Evolutionary conservation across 2,113 vertebrate genomes (phyloP).

Genomic region (Oncorhynchus mykiss): DNA sequence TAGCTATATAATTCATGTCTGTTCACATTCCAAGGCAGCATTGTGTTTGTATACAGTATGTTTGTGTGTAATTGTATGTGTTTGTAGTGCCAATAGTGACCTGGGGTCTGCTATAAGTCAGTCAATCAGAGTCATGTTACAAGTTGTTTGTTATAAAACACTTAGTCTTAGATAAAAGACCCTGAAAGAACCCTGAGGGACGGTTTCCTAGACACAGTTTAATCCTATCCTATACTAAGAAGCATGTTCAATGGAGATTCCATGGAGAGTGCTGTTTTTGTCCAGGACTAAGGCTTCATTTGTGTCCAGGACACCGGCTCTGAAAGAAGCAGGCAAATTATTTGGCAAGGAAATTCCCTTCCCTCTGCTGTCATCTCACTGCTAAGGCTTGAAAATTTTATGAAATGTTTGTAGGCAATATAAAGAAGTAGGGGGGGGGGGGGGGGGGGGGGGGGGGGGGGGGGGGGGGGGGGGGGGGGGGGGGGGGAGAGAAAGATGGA

Average conservation of each 20-base stretch:
- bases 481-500: neutral
- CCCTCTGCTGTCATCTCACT: slow-evolving; percentile 15
- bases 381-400: slow-evolving; percentile 17
- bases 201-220: neutral
- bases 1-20: slow-evolving; percentile 9
- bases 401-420: slow-evolving; percentile 3
- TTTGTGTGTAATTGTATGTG: slow-evolving; percentile 32
- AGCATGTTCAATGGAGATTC: slow-evolving; percentile 15
- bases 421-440: neutral
- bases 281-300: slow-evolving; percentile 11
- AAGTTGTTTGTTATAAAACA: slow-evolving; percentile 12
- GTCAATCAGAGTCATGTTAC: slow-evolving; percentile 28
- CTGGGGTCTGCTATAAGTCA: neutral
- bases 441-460: accelerated
- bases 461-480: too few relatives aligned
- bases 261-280: slow-evolving; percentile 17
- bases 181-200: neutral
- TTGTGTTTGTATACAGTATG: slow-evolving; percentile 21
- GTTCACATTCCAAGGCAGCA: slow-evolving; percentile 38
- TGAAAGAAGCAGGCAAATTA: slow-evolving; percentile 18
- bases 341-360: neutral
- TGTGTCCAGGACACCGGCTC: slow-evolving; percentile 1
- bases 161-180: neutral
- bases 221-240: neutral
- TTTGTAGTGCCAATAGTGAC: slow-evolving; percentile 34